phyloP scores from a whole-genome alignment of 2,113 vertebrate species.

The Dunckerocampus dactyliophorus region DNA sequence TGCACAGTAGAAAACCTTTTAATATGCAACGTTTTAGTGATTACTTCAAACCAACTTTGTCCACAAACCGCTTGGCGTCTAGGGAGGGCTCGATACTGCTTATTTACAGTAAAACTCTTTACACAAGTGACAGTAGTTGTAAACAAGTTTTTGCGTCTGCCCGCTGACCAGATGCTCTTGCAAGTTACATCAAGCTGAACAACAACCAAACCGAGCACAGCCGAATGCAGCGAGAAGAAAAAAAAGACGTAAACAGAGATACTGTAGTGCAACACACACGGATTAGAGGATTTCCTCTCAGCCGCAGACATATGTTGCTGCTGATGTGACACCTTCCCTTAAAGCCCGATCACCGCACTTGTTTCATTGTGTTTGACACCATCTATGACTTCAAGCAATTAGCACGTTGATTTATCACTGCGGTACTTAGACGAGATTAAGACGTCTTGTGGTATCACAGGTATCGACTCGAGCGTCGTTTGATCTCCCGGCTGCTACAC shows the following conservation, averaged over 20 bases:
- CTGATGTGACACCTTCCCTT: slow-evolving; percentile 33
- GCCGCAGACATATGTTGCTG: slow-evolving; percentile 23
- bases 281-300: slow-evolving; percentile 53
- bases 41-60: too few relatives aligned
- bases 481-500: slow-evolving; percentile 9
- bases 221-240: slow-evolving; percentile 22
- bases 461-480: background rate
- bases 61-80: background rate
- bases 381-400: background rate
- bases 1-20: too few relatives aligned
- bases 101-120: background rate
- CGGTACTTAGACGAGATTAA: too few relatives aligned
- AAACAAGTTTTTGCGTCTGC: background rate
- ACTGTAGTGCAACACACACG: slow-evolving; percentile 18
- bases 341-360: background rate
- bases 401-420: background rate
- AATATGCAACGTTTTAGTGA: too few relatives aligned
- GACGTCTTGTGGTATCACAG: background rate
- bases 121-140: background rate
- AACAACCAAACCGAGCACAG: slow-evolving; percentile 30
- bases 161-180: slow-evolving; percentile 30
- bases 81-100: slow-evolving; percentile 2
- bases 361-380: too few relatives aligned
- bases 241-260: slow-evolving; percentile 16
- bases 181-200: slow-evolving; percentile 8